These are phyloP conservation scores for Lordiphosa fenestrarum DNA, from an alignment of 2,888 invertebrate species.

Conservation along the genomic window DNA sequence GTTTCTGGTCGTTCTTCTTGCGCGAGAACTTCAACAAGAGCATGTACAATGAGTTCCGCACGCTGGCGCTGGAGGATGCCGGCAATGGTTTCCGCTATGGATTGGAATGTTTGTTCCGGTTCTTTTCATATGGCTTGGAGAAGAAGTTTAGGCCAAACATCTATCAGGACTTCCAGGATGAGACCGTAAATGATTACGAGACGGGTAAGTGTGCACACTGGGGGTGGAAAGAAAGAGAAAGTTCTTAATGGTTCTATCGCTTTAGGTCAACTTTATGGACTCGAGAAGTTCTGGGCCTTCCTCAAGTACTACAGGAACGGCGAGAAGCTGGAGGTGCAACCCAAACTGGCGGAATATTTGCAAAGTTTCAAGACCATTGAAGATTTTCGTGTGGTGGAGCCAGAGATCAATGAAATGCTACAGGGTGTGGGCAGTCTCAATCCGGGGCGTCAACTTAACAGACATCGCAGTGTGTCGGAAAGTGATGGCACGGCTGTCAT, in stretches of 20 bases:
- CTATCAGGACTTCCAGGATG: conserved; percentile 96
- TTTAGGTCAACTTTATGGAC: conserved; percentile 95
- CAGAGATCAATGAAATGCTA: conserved; percentile 84
- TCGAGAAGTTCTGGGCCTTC: conserved; percentile 99
- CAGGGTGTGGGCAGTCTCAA: conserved; percentile 81
- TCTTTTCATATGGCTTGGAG: conserved; percentile 98
- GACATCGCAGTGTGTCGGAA: conserved; percentile 86
- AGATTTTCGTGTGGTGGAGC: conserved; percentile 90
- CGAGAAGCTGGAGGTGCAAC: conserved; percentile 86
- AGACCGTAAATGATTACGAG: conserved; percentile 94
- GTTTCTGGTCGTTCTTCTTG: conserved; percentile 99
- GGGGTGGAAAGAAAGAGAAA: neutral
- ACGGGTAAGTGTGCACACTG: conserved; percentile 82
- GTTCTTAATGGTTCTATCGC: neutral
- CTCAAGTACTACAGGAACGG: conserved; percentile 96
- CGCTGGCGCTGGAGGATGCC: conserved; percentile 96
- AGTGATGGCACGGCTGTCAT: conserved; percentile 81
- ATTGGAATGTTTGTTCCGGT: conserved; percentile 94
- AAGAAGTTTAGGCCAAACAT: conserved; percentile 96
- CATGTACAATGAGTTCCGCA: conserved; percentile 97
- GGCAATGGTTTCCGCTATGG: conserved; percentile 92
- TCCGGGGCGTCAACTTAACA: conserved; percentile 81
- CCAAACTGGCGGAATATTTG: conserved; percentile 86
- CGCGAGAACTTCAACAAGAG: conserved; percentile 98
- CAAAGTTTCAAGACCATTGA: conserved; percentile 92